Evolutionary conservation across 2,113 vertebrate species (phyloP), one percentile per base, ranked within the genome.

Genomic region (Tachysurus vachellii): DNA sequence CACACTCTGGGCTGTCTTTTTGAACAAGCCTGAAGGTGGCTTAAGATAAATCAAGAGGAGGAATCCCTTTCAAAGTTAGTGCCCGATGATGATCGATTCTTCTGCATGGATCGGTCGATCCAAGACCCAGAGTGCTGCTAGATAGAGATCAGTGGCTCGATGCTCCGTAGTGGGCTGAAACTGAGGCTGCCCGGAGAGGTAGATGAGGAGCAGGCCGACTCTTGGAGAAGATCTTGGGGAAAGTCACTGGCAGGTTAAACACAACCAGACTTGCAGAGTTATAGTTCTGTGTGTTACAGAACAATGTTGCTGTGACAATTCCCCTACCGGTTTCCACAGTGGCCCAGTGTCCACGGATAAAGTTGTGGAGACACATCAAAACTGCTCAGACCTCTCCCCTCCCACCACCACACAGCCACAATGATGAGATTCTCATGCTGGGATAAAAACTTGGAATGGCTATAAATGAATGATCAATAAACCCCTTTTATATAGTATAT

Each of bases 381-480:
- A 47, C 76, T 68, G 73, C 73, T 36, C 42, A 79, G 80, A 70
- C 82, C 82, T 59, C 57, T 26, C 23, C 79, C 47, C 75, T 57
- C 70, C 80, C 86, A 76, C 68, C 86, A 76, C 68, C 71, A 53
- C 83, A 76, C 53, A 75, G 84, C 70, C 83, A 82, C 53, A 82
- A 79, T 23, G 53, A 82, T 36, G 66, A 85, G 70, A 88, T 88
- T 87, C 79, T 81, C 19, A 23, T 84, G 42, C 71, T 80, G 86
- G 80, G 83, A 88, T 54, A 85, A 83, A 85, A 89, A 91, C 86
- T 88, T 86, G 88, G 91, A 90, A 91, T 90, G 91, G 88, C 89
- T 90, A 89, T 87, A 89, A 90, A 89, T 90, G 88, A 91, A 84
- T 91, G 80, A 57, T 89, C 85, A 86, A 89, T 90, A 89, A 89